A percentile compares a stretch with the other conserved stretches of the same genome.
These are phyloP conservation scores for Leptodactylus fuscus DNA, from an alignment of 2,113 vertebrate genomes.

Conservation along the genomic window DNA sequence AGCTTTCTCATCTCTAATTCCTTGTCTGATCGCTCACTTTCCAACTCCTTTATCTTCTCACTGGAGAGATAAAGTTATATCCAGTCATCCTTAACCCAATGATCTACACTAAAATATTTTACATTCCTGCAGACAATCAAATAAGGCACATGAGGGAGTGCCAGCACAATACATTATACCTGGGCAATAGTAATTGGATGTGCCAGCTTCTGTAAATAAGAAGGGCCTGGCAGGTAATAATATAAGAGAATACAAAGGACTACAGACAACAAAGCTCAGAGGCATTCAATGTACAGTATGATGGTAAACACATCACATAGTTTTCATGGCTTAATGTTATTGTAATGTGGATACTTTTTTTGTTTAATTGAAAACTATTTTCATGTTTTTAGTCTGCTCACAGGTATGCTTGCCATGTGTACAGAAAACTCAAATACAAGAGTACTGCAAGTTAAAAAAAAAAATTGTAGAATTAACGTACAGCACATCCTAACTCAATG, in stretches of 20 bases:
- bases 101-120: background rate
- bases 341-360: background rate
- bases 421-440: too few species aligned
- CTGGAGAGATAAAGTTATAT: constrained; percentile 49
- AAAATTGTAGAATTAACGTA: too few species aligned
- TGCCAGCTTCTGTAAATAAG: background rate
- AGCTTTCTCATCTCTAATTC: constrained; percentile 62
- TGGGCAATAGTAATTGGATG: background rate
- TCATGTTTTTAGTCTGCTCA: too few species aligned
- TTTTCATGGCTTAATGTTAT: background rate
- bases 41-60: constrained; percentile 61
- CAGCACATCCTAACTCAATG: background rate
- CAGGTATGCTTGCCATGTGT: too few species aligned
- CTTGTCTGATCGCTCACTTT: constrained; percentile 57
- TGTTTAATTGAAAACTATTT: too few species aligned
- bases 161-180: background rate
- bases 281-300: background rate
- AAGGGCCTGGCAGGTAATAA: background rate
- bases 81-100: background rate
- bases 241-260: background rate
- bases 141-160: background rate
- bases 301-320: background rate
- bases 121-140: constrained; percentile 3
- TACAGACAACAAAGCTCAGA: background rate
- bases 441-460: too few species aligned